Evolutionary conservation across 2,797 vertebrate genomes (phyloP).

Genomic region (Phalloptychus januarius): DNA sequence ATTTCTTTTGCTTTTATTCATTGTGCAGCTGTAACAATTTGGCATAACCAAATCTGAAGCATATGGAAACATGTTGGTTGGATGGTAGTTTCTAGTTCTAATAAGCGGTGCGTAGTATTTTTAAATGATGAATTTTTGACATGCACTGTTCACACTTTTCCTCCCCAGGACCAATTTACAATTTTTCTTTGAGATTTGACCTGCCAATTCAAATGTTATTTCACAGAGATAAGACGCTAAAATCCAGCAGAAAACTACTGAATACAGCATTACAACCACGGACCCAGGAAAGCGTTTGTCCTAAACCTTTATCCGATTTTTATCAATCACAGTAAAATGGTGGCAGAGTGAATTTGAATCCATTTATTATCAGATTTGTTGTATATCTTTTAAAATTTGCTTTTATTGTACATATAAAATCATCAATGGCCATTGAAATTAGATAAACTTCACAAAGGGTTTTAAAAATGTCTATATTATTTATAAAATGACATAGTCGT

Average conservation of each 20-base stretch:
- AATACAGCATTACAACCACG: not conserved
- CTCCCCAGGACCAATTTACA: not conserved
- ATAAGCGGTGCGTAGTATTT: slow-evolving; percentile 9
- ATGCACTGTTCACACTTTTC: not conserved
- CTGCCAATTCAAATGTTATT: not conserved
- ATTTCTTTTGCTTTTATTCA: not conserved
- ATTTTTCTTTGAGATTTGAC: not conserved
- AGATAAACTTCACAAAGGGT: not conserved
- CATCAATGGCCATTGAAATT: not conserved
- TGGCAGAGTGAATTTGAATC: not conserved
- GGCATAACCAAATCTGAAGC: slow-evolving; percentile 33
- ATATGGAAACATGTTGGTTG: slow-evolving; percentile 34
- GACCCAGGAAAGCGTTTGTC: not conserved
- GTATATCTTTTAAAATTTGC: not conserved
- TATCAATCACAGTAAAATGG: not conserved
- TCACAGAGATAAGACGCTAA: not conserved
- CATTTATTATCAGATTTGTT: not conserved
- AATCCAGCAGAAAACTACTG: not conserved
- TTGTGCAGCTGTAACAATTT: slow-evolving; percentile 56
- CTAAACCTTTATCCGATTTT: not conserved
- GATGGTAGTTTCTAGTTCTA: slow-evolving; percentile 14
- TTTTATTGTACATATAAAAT: not conserved
- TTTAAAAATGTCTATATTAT: slow-evolving; percentile 34
- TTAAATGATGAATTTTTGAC: slow-evolving; percentile 16
- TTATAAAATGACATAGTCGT: slow-evolving; percentile 53